A percentile compares a stretch with the other conserved stretches of the same genome.
Evolutionary conservation across 2,797 vertebrate genomes (phyloP).

Genomic region (Sebastes hubbsi): DNA sequence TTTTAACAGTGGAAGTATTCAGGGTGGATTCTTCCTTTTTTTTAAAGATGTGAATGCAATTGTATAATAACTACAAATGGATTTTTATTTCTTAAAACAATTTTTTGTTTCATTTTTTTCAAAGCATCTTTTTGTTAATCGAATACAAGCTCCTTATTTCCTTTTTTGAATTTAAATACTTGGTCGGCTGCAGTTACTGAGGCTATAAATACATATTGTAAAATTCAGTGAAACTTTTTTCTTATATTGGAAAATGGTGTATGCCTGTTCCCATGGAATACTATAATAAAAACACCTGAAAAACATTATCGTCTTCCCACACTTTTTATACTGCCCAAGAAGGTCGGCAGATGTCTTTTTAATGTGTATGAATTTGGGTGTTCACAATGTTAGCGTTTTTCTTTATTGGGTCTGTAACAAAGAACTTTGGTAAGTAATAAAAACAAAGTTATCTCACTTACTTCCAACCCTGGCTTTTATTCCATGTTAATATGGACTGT

Average conservation of each 20-base stretch:
- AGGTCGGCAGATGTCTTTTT: neutral
- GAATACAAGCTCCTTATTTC: conserved; percentile 12
- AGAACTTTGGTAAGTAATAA: conserved; percentile 5
- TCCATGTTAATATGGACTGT: neutral
- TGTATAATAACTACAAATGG: conserved; percentile 38
- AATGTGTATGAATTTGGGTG: neutral
- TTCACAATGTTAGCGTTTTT: neutral
- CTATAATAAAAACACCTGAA: conserved; percentile 72
- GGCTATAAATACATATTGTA: conserved; percentile 74
- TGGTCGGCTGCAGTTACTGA: conserved; percentile 63
- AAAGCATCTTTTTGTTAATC: conserved; percentile 41
- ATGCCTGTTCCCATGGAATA: conserved; percentile 89
- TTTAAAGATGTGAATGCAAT: conserved; percentile 12
- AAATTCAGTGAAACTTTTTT: conserved; percentile 77
- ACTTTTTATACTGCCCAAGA: neutral
- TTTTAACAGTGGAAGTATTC: conserved; percentile 31
- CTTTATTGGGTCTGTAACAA: neutral
- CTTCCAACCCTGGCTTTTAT: neutral
- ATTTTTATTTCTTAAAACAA: conserved; percentile 12
- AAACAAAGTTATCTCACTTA: neutral
- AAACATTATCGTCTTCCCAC: conserved; percentile 4
- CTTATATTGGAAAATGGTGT: conserved; percentile 83
- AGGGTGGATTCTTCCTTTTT: conserved; percentile 61
- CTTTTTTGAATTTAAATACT: conserved; percentile 25
- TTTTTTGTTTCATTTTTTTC: neutral